Base-by-base conservation (phyloP, 30 jellyfish, hydroid and myxozoan genomes). In the Calvadosia cruxmelitensis region DNA sequence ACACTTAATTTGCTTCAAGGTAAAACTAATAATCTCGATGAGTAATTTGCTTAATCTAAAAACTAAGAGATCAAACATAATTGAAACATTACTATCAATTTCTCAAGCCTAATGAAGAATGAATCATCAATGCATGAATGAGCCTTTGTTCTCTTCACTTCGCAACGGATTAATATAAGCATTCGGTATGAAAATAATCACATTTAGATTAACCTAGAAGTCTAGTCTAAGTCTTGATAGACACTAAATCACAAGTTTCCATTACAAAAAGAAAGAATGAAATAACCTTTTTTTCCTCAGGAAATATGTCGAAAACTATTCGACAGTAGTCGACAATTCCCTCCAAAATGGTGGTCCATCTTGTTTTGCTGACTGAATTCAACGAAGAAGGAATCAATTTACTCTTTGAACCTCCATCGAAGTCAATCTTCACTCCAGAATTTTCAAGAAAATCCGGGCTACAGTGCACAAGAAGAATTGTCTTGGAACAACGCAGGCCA, bases 241-340 rank as follows among this genome's bases (percentile, higher is more conserved):
- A 10, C n/a, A 48, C n/a, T 48, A n/a, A 10, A 33, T 7, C 64
- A 68, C 33, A 36, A 25, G 20, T 16, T 12, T 3, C 12, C 36
- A 3, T 66, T 15, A 29, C 13, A 0, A 0, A 15, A 27, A 13
- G 13, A 13, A 12, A 0, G 27, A 49, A 3, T 30, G 27, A 25
- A 64, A 35, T 67, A 67, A 85, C 96, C 93, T 70, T 85, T 34
- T 53, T 75, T 0, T 64, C 33, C 1, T 73, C 84, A 5, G 96
- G 93, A 33, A 84, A 63, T 27, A 85, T 27, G 52, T 85, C 96
- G 61, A 69, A 78, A 13, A 85, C 64, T 24, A 85, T 78, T 62
- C 96, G 66, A 71, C 96, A 85, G 62, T 85, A 85, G 72, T 85
- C 96, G 0, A 79, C 85, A 7, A 85, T 90, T 49, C 90, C 96